Evolutionary conservation across 2,113 vertebrate genomes (phyloP).

Genomic region (Urocitellus parryii): DNA sequence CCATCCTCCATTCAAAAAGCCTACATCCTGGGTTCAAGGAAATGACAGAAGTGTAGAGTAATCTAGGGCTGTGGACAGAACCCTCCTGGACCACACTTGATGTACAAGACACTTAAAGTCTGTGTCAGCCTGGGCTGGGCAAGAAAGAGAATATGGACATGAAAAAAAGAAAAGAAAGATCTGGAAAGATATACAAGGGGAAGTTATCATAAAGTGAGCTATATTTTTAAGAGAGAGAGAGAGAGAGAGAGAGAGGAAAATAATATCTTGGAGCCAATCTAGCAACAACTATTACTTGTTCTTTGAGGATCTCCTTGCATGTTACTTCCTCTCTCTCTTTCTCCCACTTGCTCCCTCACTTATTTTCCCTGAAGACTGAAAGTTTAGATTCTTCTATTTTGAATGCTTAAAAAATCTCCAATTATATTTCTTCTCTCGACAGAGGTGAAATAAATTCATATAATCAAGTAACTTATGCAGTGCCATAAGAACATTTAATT

Average conservation of each 20-base stretch:
- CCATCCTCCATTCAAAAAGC: not conserved
- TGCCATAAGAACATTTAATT: not conserved
- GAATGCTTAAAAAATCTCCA: not conserved
- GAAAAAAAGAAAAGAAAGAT: not conserved
- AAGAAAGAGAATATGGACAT: not conserved
- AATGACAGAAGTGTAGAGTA: not conserved
- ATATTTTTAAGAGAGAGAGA: not conserved
- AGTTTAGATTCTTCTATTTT: not conserved
- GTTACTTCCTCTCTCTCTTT: not conserved
- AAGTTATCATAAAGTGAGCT: not conserved
- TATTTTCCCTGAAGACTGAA: not conserved
- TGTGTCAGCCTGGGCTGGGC: not conserved
- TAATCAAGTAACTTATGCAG: not conserved
- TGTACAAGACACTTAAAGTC: not conserved
- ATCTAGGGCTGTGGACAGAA: not conserved
- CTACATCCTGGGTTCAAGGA: not conserved
- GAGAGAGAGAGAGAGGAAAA: no score
- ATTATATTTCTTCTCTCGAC: not conserved
- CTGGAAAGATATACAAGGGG: not conserved
- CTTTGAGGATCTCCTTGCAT: not conserved
- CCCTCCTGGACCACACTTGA: not conserved
- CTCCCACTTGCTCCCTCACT: no score
- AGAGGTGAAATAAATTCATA: not conserved
- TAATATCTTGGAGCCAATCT: not conserved
- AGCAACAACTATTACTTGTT: not conserved